These are phyloP conservation scores for Sphaeramia orbicularis DNA, from an alignment of 2,797 vertebrate genomes.

Conservation along the genomic window DNA sequence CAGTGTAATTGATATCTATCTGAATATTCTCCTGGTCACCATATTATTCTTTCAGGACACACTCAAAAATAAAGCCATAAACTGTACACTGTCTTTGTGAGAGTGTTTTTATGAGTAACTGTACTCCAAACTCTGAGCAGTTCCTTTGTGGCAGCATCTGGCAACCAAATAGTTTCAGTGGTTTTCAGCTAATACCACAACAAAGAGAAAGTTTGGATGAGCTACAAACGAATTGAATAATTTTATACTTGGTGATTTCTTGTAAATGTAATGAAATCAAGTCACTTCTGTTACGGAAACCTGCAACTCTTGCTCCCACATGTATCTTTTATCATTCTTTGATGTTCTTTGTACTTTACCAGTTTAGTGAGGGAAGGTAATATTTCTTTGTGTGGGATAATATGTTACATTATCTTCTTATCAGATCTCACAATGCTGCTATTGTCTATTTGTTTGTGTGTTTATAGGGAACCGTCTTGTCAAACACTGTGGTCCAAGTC, in stretches of 20 bases:
- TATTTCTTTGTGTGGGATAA: neutral
- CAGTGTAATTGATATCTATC: too few relatives aligned
- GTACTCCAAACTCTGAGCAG: slow-evolving; percentile 38
- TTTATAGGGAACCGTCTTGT: slow-evolving; percentile 74
- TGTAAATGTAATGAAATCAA: too few relatives aligned
- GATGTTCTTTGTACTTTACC: neutral
- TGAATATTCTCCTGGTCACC: too few relatives aligned
- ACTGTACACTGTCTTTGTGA: too few relatives aligned
- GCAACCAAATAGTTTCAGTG: slow-evolving; percentile 73
- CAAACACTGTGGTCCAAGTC: rapidly evolving
- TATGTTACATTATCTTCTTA: neutral
- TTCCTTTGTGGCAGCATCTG: slow-evolving; percentile 43
- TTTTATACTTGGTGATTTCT: neutral
- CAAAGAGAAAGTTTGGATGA: slow-evolving; percentile 22
- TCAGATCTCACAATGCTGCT: neutral
- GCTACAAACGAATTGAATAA: slow-evolving; percentile 5
- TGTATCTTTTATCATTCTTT: neutral
- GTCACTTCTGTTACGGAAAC: too few relatives aligned
- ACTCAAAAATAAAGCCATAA: too few relatives aligned
- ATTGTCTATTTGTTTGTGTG: neutral
- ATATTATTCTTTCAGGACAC: too few relatives aligned
- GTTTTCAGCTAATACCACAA: slow-evolving; percentile 76
- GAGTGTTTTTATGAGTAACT: neutral
- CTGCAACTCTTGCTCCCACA: neutral
- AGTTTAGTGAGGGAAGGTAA: neutral